phyloP scores from a whole-genome alignment of 2,113 vertebrate species.

The Sinocyclocheilus grahami region DNA sequence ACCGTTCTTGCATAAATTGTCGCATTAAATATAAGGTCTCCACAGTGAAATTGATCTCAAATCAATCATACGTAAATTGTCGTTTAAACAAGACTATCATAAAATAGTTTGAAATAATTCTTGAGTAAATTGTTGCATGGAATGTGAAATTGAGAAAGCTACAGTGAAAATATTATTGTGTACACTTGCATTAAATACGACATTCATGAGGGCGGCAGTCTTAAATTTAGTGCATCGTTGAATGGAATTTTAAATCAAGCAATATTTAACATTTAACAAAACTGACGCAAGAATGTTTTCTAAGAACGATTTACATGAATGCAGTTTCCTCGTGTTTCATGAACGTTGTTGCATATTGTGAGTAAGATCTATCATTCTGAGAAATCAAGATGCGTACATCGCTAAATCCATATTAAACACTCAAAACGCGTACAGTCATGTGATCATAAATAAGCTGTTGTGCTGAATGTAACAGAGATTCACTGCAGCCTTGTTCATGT shows the following conservation, averaged over 20 bases:
- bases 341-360: not conserved
- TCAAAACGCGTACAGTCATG: not conserved
- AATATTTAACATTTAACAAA: not conserved
- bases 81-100: not conserved
- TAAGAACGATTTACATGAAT: not conserved
- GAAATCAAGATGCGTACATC: not conserved
- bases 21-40: too few relatives aligned
- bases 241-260: not conserved
- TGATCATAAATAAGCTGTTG: constrained; percentile 21
- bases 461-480: constrained; percentile 46
- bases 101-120: not conserved
- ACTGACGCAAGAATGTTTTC: not conserved
- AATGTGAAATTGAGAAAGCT: not conserved
- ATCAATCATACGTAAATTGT: not conserved
- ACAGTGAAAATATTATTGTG: not conserved
- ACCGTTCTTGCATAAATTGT: too few relatives aligned
- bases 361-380: not conserved
- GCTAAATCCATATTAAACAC: not conserved
- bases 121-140: not conserved
- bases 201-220: not conserved
- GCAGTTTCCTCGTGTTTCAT: not conserved
- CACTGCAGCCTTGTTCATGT: constrained; percentile 21
- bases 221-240: not conserved
- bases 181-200: too few relatives aligned
- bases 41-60: not conserved